Evolutionary conservation across 2,797 vertebrate species (phyloP).

Genomic region (Galagoides demidoff): DNA sequence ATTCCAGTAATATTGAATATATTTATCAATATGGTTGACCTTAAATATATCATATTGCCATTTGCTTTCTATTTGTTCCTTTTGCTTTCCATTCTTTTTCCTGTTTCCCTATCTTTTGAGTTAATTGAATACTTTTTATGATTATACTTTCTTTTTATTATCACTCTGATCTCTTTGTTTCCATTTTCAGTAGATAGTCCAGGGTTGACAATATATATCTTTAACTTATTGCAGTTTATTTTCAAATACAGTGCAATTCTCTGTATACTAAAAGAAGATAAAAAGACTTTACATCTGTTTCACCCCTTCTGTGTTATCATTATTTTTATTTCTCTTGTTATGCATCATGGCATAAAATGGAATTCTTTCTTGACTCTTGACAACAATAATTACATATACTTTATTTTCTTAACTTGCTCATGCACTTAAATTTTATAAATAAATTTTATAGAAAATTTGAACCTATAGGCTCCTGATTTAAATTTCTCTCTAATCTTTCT

Average conservation of each 20-base stretch:
- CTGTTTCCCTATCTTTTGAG: not conserved
- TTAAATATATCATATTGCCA: not conserved
- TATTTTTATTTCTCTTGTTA: not conserved
- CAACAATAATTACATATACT: not conserved
- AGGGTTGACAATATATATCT: not conserved
- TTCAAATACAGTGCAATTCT: not conserved
- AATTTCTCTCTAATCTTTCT: not conserved
- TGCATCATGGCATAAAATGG: not conserved
- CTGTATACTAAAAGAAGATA: not conserved
- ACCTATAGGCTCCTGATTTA: not conserved
- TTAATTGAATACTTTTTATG: not conserved
- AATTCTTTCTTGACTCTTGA: not conserved
- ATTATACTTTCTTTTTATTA: not conserved
- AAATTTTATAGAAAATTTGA: not conserved
- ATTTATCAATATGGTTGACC: not conserved
- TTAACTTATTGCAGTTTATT: not conserved
- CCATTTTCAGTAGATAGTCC: not conserved
- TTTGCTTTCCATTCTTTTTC: not conserved
- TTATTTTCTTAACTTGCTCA: not conserved
- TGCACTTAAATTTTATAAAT: not conserved
- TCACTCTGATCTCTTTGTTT: not conserved
- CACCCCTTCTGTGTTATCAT: not conserved
- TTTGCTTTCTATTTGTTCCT: not conserved
- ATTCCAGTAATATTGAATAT: not conserved
- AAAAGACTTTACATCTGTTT: not conserved